Conservation (phyloP, 2,113 vertebrate species). For the Hepsetus odoe region DNA sequence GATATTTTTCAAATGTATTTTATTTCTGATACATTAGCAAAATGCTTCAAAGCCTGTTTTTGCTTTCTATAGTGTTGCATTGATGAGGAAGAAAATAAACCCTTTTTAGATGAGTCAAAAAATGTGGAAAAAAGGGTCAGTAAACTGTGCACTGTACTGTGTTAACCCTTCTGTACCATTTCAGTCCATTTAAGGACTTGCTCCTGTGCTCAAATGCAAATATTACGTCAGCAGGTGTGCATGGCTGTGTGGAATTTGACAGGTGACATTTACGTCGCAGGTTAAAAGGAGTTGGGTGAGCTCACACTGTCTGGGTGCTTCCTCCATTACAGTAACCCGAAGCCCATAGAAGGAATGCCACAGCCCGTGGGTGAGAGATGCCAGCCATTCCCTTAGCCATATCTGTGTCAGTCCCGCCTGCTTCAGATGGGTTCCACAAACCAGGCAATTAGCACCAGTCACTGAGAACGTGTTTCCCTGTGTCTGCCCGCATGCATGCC, state of each 20-base stretch:
- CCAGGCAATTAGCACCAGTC: conserved; percentile 34
- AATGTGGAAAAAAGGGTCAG: too few species aligned
- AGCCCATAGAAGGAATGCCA: conserved; percentile 75
- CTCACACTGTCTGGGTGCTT: conserved; percentile 51
- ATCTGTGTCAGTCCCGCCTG: conserved; percentile 37
- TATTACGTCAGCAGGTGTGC: conserved; percentile 62
- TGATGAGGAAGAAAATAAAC: too few species aligned
- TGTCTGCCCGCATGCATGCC: neutral
- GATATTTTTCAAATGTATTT: too few species aligned
- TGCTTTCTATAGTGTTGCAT: too few species aligned
- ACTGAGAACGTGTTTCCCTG: conserved; percentile 23
- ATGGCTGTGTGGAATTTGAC: conserved; percentile 43
- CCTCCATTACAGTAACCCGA: conserved; percentile 49
- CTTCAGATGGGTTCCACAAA: conserved; percentile 45
- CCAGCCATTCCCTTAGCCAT: conserved; percentile 67
- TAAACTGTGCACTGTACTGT: too few species aligned
- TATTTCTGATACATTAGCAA: too few species aligned
- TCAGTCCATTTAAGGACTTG: conserved; percentile 37
- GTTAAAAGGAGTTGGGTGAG: conserved; percentile 71
- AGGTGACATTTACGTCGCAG: conserved; percentile 69
- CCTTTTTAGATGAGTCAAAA: too few species aligned
- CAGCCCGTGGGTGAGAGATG: conserved; percentile 70
- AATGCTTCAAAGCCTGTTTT: too few species aligned
- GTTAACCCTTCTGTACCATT: conserved; percentile 31
- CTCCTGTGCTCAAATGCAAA: conserved; percentile 45